Base-by-base conservation (phyloP, 2,888 invertebrate species). In the Mesorhabditis spiculigera region DNA sequence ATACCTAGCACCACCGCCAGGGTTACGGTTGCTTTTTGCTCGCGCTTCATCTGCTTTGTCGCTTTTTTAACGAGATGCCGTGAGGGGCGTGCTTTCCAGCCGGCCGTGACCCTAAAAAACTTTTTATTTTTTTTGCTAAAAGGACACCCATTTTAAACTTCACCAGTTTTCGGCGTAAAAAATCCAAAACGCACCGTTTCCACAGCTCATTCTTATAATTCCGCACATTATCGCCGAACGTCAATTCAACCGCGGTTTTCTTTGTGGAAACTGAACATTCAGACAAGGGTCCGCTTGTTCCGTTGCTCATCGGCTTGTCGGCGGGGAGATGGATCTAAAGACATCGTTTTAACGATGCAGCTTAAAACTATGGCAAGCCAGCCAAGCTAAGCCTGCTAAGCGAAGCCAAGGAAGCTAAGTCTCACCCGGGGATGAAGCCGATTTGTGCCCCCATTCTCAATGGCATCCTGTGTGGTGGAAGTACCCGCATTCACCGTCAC, bases 1-100 rank as follows among this genome's bases (percentile, higher is more conserved):
- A 43, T 69, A 97, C 97, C 96, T 87, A 98, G 90, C 79, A 98
- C 97, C 88, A 98, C 96, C 71, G 97, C 97, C 78, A 98, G 88
- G 5, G 97, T 98, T 89, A 97, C 95, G 10, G 98, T 98, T 61
- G 97, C 97, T 88, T 97, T 98, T 74, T 95, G 90, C 86, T 98
- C 98, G 83, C 93, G 93, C 87, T 80, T 73, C 81, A 85, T 82
- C 66, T 85, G 85, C 66, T 81, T 82, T 0, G 82, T 78, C 3
- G 85, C 84, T 68, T 85, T 85, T 72, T 85, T 85, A n/a, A 84
- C 81, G 69, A 84, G 74, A 16, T 80, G 81, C 62, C 80, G 68
- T 4, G 79, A 77, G 1, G 84, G 83, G 42, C 80, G 67, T 2
- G 75, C 75, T 62, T 75, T 77, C 80, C 78, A 79, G 4, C 81